Evolutionary conservation across 2,113 vertebrate genomes (phyloP), one percentile per base, ranked within the genome.

Genomic region (Holacanthus passer): DNA sequence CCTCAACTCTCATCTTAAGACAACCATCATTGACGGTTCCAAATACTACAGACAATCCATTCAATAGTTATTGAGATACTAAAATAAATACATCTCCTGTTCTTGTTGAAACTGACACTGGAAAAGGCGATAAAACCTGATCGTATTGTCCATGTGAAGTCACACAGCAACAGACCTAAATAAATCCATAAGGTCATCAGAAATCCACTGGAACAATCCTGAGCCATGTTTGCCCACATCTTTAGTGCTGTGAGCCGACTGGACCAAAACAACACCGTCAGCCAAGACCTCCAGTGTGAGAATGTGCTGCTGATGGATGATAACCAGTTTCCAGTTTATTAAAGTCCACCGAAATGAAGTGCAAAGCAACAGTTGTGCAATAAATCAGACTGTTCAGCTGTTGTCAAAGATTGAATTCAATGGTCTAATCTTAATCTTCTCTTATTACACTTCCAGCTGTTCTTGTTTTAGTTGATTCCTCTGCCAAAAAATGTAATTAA

Each of bases 201-300:
- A 67, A 31, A 45, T 27, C 75, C 29, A 39, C 32, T 77, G 31
- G 66, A 66, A 73, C 67, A 24, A 39, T 56, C 32, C 13, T 67
- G 22, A 63, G 37, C 17, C 14, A 16, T 24, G 9, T 77, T 35
- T 12, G 22, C 10, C 43, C 39, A 32, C 17, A 68, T 35, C 12
- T 4, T 39, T 7, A 22, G 19, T 16, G 48, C 24, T 52, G 35
- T 35, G 9, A 55, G 19, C 41, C 14, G 67, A 55, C 59, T 31
- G 52, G 27, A 72, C 53, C 53, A 48, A 58, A 65, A 80, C 59
- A 66, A 22, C 17, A 39, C 1, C 14, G 17, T 29, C 52, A 39
- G 69, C 43, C 62, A 43, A 69, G 29, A 50, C 4, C 12, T 62
- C 20, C 14, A 52, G 35, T 19, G 7, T 37, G 35, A 43, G 32